phyloP scores from a whole-genome alignment of 2,113 vertebrate species.

The Tamias sibiricus region DNA sequence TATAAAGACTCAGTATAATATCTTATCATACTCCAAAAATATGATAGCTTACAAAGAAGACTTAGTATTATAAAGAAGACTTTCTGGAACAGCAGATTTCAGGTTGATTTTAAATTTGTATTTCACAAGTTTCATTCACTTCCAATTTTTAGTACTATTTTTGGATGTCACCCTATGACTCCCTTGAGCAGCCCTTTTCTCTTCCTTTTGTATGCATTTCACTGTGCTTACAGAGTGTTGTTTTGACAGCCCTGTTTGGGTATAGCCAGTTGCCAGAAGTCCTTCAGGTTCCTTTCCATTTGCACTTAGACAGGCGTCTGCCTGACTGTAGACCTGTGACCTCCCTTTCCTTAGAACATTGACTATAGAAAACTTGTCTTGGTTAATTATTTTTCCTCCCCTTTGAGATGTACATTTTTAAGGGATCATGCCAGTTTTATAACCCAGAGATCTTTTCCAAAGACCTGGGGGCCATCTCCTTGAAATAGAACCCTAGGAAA shows the following conservation, averaged over 20 bases:
- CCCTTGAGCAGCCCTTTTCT: not conserved
- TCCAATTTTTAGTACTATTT: not conserved
- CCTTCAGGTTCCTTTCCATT: not conserved
- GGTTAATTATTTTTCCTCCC: not conserved
- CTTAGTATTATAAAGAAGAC: too few relatives aligned
- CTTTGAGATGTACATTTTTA: not conserved
- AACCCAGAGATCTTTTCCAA: not conserved
- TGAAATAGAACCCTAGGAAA: not conserved
- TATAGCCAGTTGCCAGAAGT: not conserved
- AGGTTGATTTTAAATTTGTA: too few relatives aligned
- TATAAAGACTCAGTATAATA: too few relatives aligned
- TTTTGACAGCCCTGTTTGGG: not conserved
- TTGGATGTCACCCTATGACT: not conserved
- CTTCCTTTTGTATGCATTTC: not conserved
- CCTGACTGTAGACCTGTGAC: too few relatives aligned
- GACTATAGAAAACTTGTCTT: not conserved
- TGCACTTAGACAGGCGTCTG: too few relatives aligned
- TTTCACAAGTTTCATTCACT: not conserved
- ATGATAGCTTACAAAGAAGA: too few relatives aligned
- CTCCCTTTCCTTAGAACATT: not conserved
- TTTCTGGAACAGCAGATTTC: too few relatives aligned
- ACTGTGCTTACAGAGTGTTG: not conserved
- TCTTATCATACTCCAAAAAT: too few relatives aligned
- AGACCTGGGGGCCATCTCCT: not conserved
- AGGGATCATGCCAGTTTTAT: not conserved